Percentiles rank a stretch among this genome's conserved stretches.
Evolutionary conservation across 2,797 vertebrate species (phyloP).

Genomic region (Scyliorhinus canicula): DNA sequence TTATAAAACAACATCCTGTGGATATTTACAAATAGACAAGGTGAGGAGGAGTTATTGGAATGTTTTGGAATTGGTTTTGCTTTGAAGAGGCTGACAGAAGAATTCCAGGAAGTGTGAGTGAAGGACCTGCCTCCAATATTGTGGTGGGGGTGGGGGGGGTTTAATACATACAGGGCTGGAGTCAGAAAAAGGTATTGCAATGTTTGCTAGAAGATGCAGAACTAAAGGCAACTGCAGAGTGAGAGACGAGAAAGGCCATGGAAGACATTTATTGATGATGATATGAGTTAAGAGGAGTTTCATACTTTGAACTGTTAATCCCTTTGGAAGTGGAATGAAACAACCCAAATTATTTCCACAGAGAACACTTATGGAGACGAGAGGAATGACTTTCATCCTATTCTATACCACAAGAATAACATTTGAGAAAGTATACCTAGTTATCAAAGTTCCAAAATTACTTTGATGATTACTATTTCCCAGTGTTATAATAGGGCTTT

Average conservation of each 20-base stretch:
- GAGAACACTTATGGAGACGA: neutral
- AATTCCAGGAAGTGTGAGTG: neutral
- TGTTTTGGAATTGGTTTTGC: neutral
- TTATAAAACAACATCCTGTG: neutral
- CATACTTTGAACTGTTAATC: neutral
- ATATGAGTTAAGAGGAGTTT: neutral
- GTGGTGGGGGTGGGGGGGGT: neutral
- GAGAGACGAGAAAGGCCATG: neutral
- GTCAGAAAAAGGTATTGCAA: neutral
- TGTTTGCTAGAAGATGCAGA: neutral
- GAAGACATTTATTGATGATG: neutral
- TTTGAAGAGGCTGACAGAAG: neutral
- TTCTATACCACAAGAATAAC: neutral
- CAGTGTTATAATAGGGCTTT: neutral
- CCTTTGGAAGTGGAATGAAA: neutral
- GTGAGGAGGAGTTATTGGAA: neutral
- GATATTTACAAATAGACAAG: neutral
- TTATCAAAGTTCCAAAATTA: neutral
- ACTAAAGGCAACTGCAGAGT: neutral
- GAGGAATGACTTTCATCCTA: neutral
- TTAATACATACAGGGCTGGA: neutral
- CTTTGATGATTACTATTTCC: neutral
- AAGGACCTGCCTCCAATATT: neutral
- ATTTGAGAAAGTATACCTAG: neutral
- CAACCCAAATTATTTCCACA: neutral